Evolutionary conservation across 2,113 vertebrate species (phyloP).

Genomic region (Choloepus hoffmanni): DNA sequence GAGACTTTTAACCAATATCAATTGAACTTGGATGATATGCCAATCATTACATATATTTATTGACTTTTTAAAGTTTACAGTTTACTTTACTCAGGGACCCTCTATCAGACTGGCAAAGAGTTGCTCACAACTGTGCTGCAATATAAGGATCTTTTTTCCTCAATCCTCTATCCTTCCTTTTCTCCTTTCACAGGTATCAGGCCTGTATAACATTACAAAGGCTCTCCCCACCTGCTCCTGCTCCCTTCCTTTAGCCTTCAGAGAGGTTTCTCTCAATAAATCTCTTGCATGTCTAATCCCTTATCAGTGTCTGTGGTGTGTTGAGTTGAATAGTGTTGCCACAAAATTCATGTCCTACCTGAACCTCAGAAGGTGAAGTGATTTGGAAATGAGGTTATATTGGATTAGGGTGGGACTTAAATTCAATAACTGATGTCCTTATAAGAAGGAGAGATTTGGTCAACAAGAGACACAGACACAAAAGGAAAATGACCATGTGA

Average conservation of each 20-base stretch:
- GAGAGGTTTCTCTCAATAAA: background rate
- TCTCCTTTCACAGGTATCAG: no score
- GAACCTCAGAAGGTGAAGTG: no score
- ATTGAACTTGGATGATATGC: background rate
- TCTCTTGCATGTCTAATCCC: fast-evolving
- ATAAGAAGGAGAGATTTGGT: no score
- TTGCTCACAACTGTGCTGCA: fast-evolving
- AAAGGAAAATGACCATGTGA: no score
- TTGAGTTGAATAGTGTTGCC: no score
- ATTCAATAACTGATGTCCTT: no score
- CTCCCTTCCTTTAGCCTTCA: fast-evolving
- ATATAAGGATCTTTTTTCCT: fast-evolving
- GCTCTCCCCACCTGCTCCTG: fast-evolving
- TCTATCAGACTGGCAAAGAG: fast-evolving
- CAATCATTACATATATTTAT: background rate
- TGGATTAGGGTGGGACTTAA: no score
- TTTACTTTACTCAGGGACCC: background rate
- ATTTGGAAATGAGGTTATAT: no score
- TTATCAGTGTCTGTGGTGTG: fast-evolving
- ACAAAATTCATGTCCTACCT: no score
- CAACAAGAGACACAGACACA: no score
- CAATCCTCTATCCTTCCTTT: no score
- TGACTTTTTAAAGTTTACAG: background rate
- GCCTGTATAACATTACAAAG: fast-evolving
- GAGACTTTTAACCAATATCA: background rate